Base-by-base conservation (phyloP, 2,888 invertebrate genomes). In the Leucophenga montana region DNA sequence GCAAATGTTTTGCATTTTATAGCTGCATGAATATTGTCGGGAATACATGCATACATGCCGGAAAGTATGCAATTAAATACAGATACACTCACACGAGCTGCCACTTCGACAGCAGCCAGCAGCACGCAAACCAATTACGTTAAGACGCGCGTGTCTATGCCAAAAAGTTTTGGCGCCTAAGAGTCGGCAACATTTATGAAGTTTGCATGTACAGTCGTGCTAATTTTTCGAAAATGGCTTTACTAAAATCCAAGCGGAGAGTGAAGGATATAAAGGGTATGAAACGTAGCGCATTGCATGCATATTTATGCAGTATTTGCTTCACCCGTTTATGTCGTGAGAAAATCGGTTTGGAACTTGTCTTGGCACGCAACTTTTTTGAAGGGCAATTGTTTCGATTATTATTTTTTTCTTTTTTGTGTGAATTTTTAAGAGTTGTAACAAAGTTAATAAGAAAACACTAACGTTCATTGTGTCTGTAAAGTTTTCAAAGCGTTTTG, bases 101-200 rank as follows among this genome's bases (percentile, higher is more conserved):
- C 39, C 9, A 11, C 8, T 39, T 39, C 39, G 11, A 39, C 39
- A 39, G 39, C 39, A n/a, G 50, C 50, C 39, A 39, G 39, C 39
- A n/a, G 50, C 50, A 64, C 46, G 62, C 62, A 64, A 64, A 48
- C 14, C 62, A 64, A 64, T 64, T 64, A 64, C 16, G 62, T 20
- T 14, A 22, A 11, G 1, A 39, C 39, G 16, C 44, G 22, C 65
- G 39, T 82, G 76, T 74, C 78, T 82, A 82, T 73, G 72, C 69
- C 39, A 39, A 39, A 39, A 39, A 78, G 70, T 81, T 81, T 75
- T 66, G 82, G 84, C 80, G 84, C 84, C 80, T 73, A 78, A 82
- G 75, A 80, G 84, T 77, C 74, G 84, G 73, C 78, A 78, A 78
- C 80, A 64, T 46, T 14, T 59, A 16, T 31, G 18, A 14, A 16